Conservation (phyloP, 2,797 vertebrate genomes). For the Melanotaenia pygmaea region DNA sequence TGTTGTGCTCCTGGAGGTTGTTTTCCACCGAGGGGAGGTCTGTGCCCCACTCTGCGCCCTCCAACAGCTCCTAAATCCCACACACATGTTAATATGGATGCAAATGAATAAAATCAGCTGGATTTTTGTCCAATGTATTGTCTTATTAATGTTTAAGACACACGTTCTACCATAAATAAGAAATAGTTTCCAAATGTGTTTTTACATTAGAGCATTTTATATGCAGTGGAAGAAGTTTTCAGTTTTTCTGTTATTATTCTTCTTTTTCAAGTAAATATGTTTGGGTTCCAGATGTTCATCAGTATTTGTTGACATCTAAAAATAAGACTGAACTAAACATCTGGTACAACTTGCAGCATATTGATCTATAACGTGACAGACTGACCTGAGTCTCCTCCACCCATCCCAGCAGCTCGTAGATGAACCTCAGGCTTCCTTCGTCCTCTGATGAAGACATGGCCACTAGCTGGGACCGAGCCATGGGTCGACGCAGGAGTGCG, state of each 20-base stretch:
- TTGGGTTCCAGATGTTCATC: not conserved
- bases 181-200: too few relatives aligned
- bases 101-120: too few relatives aligned
- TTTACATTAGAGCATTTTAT: too few relatives aligned
- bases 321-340: not conserved
- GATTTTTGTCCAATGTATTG: too few relatives aligned
- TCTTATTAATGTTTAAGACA: too few relatives aligned
- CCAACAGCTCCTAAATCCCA: slow-evolving; percentile 86
- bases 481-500: slow-evolving; percentile 89
- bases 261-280: too few relatives aligned
- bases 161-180: too few relatives aligned
- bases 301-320: not conserved
- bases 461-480: slow-evolving; percentile 92
- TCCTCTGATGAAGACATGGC: slow-evolving; percentile 96
- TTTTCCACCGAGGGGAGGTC: slow-evolving; percentile 93
- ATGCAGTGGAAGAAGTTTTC: too few relatives aligned
- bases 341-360: too few relatives aligned
- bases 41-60: slow-evolving; percentile 93
- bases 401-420: slow-evolving; percentile 97
- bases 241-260: not conserved
- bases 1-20: slow-evolving; percentile 91
- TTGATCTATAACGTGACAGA: too few relatives aligned
- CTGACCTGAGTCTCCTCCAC: slow-evolving; percentile 97
- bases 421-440: slow-evolving; percentile 94
- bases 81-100: too few relatives aligned